Evolutionary conservation across 2,888 invertebrate genomes (phyloP).

Genomic region (Sialis lutaria): DNA sequence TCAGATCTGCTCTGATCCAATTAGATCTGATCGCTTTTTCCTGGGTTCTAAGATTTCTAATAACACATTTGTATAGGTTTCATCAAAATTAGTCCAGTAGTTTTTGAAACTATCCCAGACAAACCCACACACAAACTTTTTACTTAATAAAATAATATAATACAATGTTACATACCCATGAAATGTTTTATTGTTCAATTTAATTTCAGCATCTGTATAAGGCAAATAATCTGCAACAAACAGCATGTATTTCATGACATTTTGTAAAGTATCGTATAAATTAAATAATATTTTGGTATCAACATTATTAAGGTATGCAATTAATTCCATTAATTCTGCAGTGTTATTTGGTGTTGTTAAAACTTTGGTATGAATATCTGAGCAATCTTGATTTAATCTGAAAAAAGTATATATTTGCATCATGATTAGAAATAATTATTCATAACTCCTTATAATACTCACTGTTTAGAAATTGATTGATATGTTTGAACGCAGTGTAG

Average conservation of each 20-base stretch:
- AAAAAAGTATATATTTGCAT: neutral
- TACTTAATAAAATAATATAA: neutral
- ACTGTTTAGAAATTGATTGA: constrained; percentile 59
- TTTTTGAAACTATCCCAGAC: no score
- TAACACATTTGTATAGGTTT: no score
- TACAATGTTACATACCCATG: constrained; percentile 41
- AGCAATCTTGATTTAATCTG: constrained; percentile 73
- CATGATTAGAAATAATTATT: constrained; percentile 1
- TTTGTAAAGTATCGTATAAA: constrained; percentile 59
- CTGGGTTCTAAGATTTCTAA: no score
- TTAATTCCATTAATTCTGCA: constrained; percentile 67
- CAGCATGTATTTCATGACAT: constrained; percentile 52
- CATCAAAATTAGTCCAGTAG: no score
- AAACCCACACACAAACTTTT: neutral
- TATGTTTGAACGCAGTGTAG: constrained; percentile 63
- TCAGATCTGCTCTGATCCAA: no score
- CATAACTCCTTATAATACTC: constrained; percentile 19
- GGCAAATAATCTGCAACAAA: constrained; percentile 71
- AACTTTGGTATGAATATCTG: constrained; percentile 58
- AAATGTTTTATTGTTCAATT: constrained; percentile 74
- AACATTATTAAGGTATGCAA: constrained; percentile 56
- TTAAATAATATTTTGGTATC: constrained; percentile 49
- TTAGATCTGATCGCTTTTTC: no score
- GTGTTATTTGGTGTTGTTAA: constrained; percentile 69
- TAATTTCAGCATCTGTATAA: constrained; percentile 70